phyloP scores from a whole-genome alignment of 2,888 invertebrate species.

The Nyleta sp. region DNA sequence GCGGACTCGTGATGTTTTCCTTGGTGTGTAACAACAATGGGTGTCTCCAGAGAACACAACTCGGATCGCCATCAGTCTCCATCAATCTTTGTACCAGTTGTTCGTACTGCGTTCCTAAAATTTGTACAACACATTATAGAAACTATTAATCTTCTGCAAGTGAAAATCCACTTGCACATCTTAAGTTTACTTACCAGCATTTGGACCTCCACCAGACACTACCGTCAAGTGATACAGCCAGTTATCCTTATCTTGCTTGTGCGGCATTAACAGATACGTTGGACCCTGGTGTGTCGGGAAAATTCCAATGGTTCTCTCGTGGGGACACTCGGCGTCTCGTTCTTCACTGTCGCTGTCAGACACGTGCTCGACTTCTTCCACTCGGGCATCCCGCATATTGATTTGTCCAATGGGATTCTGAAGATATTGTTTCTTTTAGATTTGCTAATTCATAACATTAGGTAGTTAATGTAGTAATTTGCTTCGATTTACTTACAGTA shows the following conservation, averaged over 20 bases:
- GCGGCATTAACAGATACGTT: slow-evolving; percentile 95
- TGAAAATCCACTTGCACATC: too few species aligned
- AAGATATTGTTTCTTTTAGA: slow-evolving; percentile 54
- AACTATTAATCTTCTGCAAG: neutral
- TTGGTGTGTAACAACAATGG: slow-evolving; percentile 95
- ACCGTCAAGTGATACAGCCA: slow-evolving; percentile 94
- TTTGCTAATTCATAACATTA: too few species aligned
- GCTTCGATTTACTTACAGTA: slow-evolving; percentile 89
- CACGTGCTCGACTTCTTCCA: slow-evolving; percentile 97
- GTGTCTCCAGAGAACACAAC: slow-evolving; percentile 97
- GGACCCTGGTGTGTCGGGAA: slow-evolving; percentile 97
- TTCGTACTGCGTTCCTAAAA: slow-evolving; percentile 95
- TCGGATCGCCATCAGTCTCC: slow-evolving; percentile 97
- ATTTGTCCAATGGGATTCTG: slow-evolving; percentile 97
- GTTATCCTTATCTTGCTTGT: slow-evolving; percentile 96
- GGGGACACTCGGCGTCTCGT: slow-evolving; percentile 88
- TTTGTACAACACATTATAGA: neutral
- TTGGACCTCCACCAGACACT: slow-evolving; percentile 95
- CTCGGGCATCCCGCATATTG: slow-evolving; percentile 96
- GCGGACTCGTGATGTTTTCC: slow-evolving; percentile 95
- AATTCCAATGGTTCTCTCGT: slow-evolving; percentile 94
- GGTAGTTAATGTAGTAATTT: too few species aligned
- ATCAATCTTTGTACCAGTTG: slow-evolving; percentile 97
- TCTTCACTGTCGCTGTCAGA: slow-evolving; percentile 96
- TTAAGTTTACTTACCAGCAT: slow-evolving; percentile 84